Base-by-base conservation (phyloP, 1,140 invertebrate genomes). In the Patella vulgata region DNA sequence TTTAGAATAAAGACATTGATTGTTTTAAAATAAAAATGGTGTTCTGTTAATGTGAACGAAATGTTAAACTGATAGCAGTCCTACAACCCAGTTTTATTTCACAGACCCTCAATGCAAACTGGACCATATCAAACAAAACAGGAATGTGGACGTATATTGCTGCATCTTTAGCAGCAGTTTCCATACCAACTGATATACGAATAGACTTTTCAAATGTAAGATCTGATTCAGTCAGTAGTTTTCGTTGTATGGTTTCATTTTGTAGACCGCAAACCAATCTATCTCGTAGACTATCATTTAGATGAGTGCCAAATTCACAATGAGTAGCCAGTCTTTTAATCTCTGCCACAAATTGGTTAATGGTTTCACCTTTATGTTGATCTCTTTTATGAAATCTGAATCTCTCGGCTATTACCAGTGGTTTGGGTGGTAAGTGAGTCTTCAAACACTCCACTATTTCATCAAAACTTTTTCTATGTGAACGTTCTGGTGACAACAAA, bases 211-310 rank as follows among this genome's bases (percentile, higher is more conserved):
- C 46, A 19, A 51, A 56, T 4, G 52, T 64, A n/a, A 71, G 39
- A 5, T 63, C 52, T 11, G 31, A 17, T 19, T 51, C 55, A 9
- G 33, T 31, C 14, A 73, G 54, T 2, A 73, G 42, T 39, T 52
- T 59, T 21, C 33, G 42, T 31, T 71, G 68, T 21, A 63, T 71
- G 8, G 43, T 39, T 59, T 65, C 59, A 36, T 61, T 52, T 3
- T 40, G 27, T 40, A 70, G 28, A 14, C 71, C 68, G 61, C 54
- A 68, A 1, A 71, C 71, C 36, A 68, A 64, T 55, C 65, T 55
- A 39, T 73, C 71, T 5, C 58, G 30, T 27, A 71, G 19, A 2
- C 43, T 54, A n/a, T 66, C 63, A 33, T 59, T 50, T 14, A 68
- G 28, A 30, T 43, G 53, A 30, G 31, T 28, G 0, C 68, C 54